Evolutionary conservation across 2,888 invertebrate genomes (phyloP).

Genomic region (Tillus elongatus): DNA sequence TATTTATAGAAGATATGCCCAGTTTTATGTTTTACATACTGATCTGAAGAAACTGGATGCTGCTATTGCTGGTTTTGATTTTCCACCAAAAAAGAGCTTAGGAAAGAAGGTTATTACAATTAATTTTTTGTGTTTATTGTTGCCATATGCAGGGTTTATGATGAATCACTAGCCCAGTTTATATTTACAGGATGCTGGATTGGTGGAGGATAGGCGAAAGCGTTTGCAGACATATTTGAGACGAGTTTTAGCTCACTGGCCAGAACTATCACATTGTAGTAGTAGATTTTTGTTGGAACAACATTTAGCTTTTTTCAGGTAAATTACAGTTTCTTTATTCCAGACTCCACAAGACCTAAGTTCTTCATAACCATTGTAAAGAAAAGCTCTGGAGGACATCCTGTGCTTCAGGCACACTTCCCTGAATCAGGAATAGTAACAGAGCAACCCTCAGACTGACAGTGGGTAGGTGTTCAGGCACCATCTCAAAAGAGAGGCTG

Average conservation of each 20-base stretch:
- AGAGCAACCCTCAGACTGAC: too few relatives aligned
- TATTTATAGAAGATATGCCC: slow-evolving; percentile 88
- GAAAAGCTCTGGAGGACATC: too few relatives aligned
- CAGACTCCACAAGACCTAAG: neutral
- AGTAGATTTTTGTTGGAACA: slow-evolving; percentile 69
- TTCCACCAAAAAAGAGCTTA: slow-evolving; percentile 91
- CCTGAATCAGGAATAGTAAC: too few relatives aligned
- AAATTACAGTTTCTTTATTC: slow-evolving; percentile 29
- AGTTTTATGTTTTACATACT: slow-evolving; percentile 79
- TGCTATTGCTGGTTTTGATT: slow-evolving; percentile 71
- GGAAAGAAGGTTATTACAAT: slow-evolving; percentile 76
- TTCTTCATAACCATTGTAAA: too few relatives aligned
- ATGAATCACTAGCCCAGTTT: too few relatives aligned
- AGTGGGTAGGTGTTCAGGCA: too few relatives aligned
- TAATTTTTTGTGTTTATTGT: too few relatives aligned
- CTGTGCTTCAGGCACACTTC: too few relatives aligned
- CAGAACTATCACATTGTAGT: slow-evolving; percentile 67
- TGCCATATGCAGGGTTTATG: too few relatives aligned
- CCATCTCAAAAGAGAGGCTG: too few relatives aligned
- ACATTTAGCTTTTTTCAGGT: slow-evolving; percentile 83
- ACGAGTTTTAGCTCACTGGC: slow-evolving; percentile 69
- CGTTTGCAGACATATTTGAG: slow-evolving; percentile 82
- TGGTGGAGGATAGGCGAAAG: slow-evolving; percentile 81
- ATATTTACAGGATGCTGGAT: slow-evolving; percentile 55
- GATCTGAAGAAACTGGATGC: slow-evolving; percentile 76